Base-by-base conservation (phyloP, 2,888 invertebrate genomes). In the Pinctada fucata region DNA sequence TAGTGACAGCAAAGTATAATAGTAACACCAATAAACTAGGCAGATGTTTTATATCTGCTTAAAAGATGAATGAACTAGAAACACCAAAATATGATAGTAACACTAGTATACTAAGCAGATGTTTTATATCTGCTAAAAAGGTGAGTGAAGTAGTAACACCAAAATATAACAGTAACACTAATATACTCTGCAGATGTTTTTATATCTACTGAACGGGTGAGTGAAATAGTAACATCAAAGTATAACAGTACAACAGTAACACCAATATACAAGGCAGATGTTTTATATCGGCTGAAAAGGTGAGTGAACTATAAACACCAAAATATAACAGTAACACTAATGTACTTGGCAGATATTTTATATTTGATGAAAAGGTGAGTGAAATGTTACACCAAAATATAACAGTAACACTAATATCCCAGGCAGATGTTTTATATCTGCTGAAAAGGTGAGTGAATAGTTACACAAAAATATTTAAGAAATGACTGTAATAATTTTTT, bases 261-360 rank as follows among this genome's bases (percentile, higher is more conserved):
- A 83, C 84, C 16, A 79, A 77, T 65, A 66, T 84, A 3, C 79
- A 81, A 48, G 87, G 88, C 4, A 83, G 78, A 48, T 75, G 81
- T 47, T 86, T 85, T 76, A 81, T 88, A 10, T 74, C 72, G 31
- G 76, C 74, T 58, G 73, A 82, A 79, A 88, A 88, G 85, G 89
- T 88, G 72, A 75, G 13, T 47, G 10, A 48, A 16, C 64, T 75
- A 48, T 13, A 13, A 69, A 10, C 45, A 68, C 31, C 31, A 31
- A 88, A 87, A 71, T 88, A 83, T 73, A 68, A 69, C 5, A 86
- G 87, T 75, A 49, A 79, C 49, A 83, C 84, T 16, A 79, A 77
- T 65, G 66, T 84, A 4, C 79, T 82, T 48, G 87, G 88, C 4
- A 83, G 78, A 48, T 75, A 80, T 45, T 86, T 85, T 76, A 81